Base-by-base conservation (phyloP, 1,140 invertebrate species). In the Physella acuta region DNA sequence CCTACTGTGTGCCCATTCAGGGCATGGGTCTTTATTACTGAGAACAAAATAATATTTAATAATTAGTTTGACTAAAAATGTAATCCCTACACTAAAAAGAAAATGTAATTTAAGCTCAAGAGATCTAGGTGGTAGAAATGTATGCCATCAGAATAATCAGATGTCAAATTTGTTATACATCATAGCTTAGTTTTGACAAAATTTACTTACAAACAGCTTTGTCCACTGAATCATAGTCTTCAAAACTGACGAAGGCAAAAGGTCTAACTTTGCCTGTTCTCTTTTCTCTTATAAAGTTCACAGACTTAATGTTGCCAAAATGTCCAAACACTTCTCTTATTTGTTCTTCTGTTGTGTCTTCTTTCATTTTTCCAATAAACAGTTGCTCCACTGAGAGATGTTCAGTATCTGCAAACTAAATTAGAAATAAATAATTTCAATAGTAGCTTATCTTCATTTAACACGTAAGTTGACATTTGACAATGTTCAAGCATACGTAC, bases 351-450 rank as follows among this genome's bases (percentile, higher is more conserved):
- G 72, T 73, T 5, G 70, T 71, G 60, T 73, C 72, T 51, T 79
- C 74, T 44, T 76, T 80, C 62, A 80, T 30, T 17, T 76, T 77
- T 1, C 95, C 95, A 85, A 98, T 58, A 98, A 98, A 88, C 98
- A 98, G 78, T 96, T 93, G 79, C 91, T 89, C 56, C 76, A 77
- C 72, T 60, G 75, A 24, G 26, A 68, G 64, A 30, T 73, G 72
- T 39, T 66, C 59, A 17, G 26, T 70, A 61, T 30, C 62, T 56
- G 26, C 71, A 60, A 34, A n/a, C n/a, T 65, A 60, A 70, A 60
- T 24, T 69, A 17, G 17, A 44, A 33, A 56, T 4, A 20, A 20
- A 69, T 63, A 30, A n/a, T n/a, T n/a, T n/a, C n/a, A n/a, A n/a
- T n/a, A n/a, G n/a, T n/a, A n/a, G n/a, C n/a, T n/a, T n/a, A n/a